Percentiles rank a stretch among this genome's conserved stretches.
phyloP scores from a whole-genome alignment of 1,140 invertebrate species.

The Bombus pyrosoma region DNA sequence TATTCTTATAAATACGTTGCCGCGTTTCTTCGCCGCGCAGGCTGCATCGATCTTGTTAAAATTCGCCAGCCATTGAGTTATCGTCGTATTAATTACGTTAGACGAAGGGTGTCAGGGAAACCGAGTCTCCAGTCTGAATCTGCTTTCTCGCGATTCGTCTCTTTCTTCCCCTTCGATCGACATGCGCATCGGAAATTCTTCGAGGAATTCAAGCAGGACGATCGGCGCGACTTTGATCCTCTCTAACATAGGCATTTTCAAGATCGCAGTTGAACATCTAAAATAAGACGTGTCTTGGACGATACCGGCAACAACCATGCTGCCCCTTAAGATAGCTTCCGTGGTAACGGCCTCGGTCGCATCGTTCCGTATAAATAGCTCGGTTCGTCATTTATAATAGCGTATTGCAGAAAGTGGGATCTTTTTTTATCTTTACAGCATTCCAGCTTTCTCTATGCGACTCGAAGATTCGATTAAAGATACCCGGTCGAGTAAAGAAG shows the following conservation, averaged over 20 bases:
- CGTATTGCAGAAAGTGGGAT: neutral
- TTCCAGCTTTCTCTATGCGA: neutral
- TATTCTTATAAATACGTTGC: too few relatives aligned
- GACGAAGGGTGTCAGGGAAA: too few relatives aligned
- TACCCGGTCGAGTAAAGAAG: too few relatives aligned
- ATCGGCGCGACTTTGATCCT: neutral
- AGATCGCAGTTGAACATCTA: conserved; percentile 26
- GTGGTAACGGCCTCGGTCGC: neutral
- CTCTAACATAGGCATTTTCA: neutral
- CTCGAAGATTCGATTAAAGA: neutral
- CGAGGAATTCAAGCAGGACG: neutral
- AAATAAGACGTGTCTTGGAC: conserved; percentile 21
- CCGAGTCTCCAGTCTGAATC: too few relatives aligned
- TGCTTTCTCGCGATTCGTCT: neutral
- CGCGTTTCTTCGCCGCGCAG: too few relatives aligned
- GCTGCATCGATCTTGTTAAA: too few relatives aligned
- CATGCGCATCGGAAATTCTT: neutral
- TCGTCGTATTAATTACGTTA: too few relatives aligned
- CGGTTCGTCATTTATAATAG: conserved; percentile 15
- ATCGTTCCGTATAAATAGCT: conserved; percentile 21
- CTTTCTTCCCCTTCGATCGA: neutral
- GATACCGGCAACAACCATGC: neutral
- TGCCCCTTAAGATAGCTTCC: conserved; percentile 7
- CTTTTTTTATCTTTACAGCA: neutral
- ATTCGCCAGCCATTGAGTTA: too few relatives aligned